Base-by-base conservation (phyloP, 2,797 vertebrate genomes). In the Cygnus olor region DNA sequence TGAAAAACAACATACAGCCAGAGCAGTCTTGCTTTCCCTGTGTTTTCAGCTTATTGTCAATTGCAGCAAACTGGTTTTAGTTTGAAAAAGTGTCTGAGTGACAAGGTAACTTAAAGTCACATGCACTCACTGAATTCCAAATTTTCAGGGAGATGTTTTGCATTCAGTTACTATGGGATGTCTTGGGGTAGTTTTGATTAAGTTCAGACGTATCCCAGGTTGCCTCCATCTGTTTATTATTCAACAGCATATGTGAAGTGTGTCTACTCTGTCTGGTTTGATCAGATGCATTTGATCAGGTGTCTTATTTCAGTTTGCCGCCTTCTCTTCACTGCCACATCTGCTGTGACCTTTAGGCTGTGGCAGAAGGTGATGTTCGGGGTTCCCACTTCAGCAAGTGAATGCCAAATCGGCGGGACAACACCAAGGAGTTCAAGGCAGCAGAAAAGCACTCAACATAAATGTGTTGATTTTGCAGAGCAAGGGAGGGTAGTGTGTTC, bases 151-250 rank as follows among this genome's bases (percentile, higher is more conserved):
- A 71, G 21, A 32, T 57, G 24, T n/a, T 71, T 81, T 24, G 14
- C 45, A 20, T 24, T 72, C 22, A 36, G 7, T 88, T 72, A 53
- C 56, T 73, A 45, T 54, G 90, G 56, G 73, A 77, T 87, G 32
- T 88, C 63, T 64, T 79, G 44, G 27, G 51, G 34, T 77, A 88
- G 68, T 92, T 88, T 81, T 81, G 51, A 60, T 95, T 57, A 90
- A 79, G 63, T 86, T 91, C 77, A 90, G 21, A 81, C 0, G 0
- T 61, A 73, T 74, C 78, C 36, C 53, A 64, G n/a, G 64, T 84
- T 91, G 83, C 66, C 77, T 80, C 77, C 71, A 71, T 94, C 56
- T 90, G 80, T 85, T 94, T 82, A 30, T 81, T 95, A 71, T 85
- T 94, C 93, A 92, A 27, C 53, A 88, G 60, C 73, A 24, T 66